Evolutionary conservation across 37 sponge, comb jelly and placozoan genomes (phyloP).

Genomic region (Axinella damicornis): DNA sequence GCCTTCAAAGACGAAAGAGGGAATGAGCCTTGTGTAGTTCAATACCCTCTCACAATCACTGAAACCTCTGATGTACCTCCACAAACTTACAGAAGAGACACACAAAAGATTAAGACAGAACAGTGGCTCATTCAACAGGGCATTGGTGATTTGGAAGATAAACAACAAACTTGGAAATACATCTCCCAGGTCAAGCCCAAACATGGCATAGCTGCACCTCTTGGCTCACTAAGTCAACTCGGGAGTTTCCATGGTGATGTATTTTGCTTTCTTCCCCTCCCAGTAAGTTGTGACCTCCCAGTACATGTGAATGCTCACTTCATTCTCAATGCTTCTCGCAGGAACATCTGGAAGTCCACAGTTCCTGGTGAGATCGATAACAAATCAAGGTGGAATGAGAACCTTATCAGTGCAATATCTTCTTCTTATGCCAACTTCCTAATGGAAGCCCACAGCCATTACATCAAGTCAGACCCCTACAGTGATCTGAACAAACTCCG

Average conservation of each 20-base stretch:
- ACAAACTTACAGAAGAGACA: too few species aligned
- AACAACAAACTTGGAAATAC: constrained; percentile 40
- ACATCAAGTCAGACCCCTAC: not conserved
- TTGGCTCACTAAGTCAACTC: not conserved
- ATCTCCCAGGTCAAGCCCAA: constrained; percentile 44
- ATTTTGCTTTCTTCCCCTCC: constrained; percentile 84
- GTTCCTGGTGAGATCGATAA: constrained; percentile 30
- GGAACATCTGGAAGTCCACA: constrained; percentile 61
- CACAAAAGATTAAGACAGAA: constrained; percentile 11
- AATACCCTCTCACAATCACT: constrained; percentile 26
- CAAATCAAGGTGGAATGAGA: constrained; percentile 62
- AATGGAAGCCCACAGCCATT: not conserved
- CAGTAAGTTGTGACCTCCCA: constrained; percentile 49
- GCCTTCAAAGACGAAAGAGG: not conserved
- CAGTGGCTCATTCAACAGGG: constrained; percentile 79
- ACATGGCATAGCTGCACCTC: constrained; percentile 75
- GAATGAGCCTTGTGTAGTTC: not conserved
- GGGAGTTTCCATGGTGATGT: constrained; percentile 17
- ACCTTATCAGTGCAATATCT: constrained; percentile 52
- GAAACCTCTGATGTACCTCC: not conserved
- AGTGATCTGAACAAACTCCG: not conserved
- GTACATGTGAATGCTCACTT: constrained; percentile 87
- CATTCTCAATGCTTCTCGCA: constrained; percentile 58
- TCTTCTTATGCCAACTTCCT: constrained; percentile 76
- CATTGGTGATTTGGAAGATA: constrained; percentile 49